phyloP scores from a whole-genome alignment of 2,888 invertebrate species.

The Hetaerina titia region DNA sequence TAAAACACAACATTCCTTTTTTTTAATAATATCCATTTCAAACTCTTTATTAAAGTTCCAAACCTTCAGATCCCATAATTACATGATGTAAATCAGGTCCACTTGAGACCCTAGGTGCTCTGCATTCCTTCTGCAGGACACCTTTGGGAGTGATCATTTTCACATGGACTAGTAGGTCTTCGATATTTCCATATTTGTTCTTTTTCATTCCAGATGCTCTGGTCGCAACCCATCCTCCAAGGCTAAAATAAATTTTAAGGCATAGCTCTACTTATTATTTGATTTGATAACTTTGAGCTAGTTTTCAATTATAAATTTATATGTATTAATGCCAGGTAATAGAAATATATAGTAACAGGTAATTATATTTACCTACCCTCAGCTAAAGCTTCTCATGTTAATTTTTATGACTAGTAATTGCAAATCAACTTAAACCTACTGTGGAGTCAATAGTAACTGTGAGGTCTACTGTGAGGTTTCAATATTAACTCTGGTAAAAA shows the following conservation, averaged over 20 bases:
- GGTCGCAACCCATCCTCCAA: slow-evolving; percentile 82
- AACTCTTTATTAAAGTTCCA: background rate
- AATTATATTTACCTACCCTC: too few species aligned
- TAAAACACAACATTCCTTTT: background rate
- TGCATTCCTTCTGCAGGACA: slow-evolving; percentile 78
- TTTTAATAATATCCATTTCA: background rate
- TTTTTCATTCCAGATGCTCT: slow-evolving; percentile 84
- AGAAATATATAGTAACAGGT: too few species aligned
- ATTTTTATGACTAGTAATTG: too few species aligned
- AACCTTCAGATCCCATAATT: slow-evolving; percentile 80
- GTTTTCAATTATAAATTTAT: too few species aligned
- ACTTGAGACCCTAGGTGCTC: slow-evolving; percentile 79
- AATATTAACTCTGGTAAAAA: too few species aligned
- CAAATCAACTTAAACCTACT: too few species aligned
- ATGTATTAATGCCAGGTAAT: too few species aligned
- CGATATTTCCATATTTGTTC: slow-evolving; percentile 81
- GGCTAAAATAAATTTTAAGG: slow-evolving; percentile 7
- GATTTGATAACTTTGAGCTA: too few species aligned
- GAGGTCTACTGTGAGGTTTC: too few species aligned
- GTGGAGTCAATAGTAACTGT: too few species aligned
- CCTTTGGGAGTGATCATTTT: slow-evolving; percentile 80
- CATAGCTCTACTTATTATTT: too few species aligned
- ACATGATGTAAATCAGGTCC: slow-evolving; percentile 81
- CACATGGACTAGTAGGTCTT: slow-evolving; percentile 80
- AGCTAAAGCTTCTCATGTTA: too few species aligned